These are phyloP conservation scores for Lysandra bellargus DNA, from an alignment of 2,888 invertebrate species.

Conservation along the genomic window DNA sequence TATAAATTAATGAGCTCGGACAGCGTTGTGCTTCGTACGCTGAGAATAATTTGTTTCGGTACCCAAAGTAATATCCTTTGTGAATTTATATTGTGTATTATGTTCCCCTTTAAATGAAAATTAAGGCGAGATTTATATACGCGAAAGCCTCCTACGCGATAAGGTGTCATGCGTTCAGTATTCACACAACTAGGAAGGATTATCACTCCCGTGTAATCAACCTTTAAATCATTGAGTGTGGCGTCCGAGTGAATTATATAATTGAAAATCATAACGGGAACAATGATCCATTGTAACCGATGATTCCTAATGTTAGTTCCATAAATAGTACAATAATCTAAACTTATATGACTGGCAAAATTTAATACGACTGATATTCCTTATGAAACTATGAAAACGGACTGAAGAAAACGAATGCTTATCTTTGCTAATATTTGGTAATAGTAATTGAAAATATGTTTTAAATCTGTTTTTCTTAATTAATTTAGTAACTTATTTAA, in stretches of 20 bases:
- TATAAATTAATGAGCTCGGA: slow-evolving; percentile 59
- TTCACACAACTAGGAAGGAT: slow-evolving; percentile 24
- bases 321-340: not conserved
- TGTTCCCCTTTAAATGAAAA: slow-evolving; percentile 25
- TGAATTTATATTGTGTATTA: slow-evolving; percentile 27
- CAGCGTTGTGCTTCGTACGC: slow-evolving; percentile 44
- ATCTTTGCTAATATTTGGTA: too few relatives aligned
- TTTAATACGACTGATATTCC: too few relatives aligned
- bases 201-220: slow-evolving; percentile 15
- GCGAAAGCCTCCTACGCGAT: slow-evolving; percentile 29
- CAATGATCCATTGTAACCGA: not conserved
- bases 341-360: too few relatives aligned
- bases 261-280: slow-evolving; percentile 11
- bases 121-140: slow-evolving; percentile 29
- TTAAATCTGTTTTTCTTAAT: not conserved
- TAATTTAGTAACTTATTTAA: not conserved
- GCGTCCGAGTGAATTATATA: not conserved
- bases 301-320: not conserved
- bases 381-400: too few relatives aligned
- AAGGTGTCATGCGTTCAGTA: slow-evolving; percentile 16
- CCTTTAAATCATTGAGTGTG: slow-evolving; percentile 18
- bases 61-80: slow-evolving; percentile 7
- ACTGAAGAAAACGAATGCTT: too few relatives aligned
- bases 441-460: too few relatives aligned
- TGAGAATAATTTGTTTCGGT: slow-evolving; percentile 41